Conservation (phyloP, 2,888 invertebrate genomes). For the Pachydiplax longipennis region DNA sequence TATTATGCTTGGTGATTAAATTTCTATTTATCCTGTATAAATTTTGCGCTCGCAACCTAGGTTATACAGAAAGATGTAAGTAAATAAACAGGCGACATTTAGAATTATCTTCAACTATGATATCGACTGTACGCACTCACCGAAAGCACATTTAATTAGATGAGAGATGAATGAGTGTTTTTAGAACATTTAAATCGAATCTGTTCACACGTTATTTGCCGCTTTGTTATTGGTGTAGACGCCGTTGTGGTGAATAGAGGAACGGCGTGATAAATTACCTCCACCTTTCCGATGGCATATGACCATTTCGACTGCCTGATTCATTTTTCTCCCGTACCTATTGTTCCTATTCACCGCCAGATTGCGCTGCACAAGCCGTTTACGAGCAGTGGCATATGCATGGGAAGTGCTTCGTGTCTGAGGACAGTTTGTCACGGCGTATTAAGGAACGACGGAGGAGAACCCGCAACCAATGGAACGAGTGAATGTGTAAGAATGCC, state of each 20-base stretch:
- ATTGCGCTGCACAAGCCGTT: not conserved
- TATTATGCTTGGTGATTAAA: too few species aligned
- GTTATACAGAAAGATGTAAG: not conserved
- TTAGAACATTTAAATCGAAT: not conserved
- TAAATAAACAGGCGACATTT: not conserved
- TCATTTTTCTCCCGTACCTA: too few species aligned
- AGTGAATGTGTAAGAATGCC: not conserved
- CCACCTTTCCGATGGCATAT: too few species aligned
- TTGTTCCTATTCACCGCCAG: too few species aligned
- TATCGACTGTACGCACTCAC: not conserved
- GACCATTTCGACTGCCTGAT: too few species aligned
- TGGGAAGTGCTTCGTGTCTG: too few species aligned
- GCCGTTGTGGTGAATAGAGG: too few species aligned
- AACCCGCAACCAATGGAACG: not conserved
- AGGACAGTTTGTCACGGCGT: too few species aligned
- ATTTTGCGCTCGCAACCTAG: too few species aligned
- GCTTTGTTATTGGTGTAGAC: not conserved
- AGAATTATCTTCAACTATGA: not conserved
- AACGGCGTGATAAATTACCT: too few species aligned
- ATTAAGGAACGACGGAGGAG: not conserved
- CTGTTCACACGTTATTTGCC: not conserved
- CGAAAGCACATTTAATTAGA: not conserved
- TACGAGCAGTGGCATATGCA: not conserved
- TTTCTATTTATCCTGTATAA: too few species aligned
- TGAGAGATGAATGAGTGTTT: not conserved